phyloP scores from a whole-genome alignment of 2,888 invertebrate genomes.

The Anthrax anthrax region DNA sequence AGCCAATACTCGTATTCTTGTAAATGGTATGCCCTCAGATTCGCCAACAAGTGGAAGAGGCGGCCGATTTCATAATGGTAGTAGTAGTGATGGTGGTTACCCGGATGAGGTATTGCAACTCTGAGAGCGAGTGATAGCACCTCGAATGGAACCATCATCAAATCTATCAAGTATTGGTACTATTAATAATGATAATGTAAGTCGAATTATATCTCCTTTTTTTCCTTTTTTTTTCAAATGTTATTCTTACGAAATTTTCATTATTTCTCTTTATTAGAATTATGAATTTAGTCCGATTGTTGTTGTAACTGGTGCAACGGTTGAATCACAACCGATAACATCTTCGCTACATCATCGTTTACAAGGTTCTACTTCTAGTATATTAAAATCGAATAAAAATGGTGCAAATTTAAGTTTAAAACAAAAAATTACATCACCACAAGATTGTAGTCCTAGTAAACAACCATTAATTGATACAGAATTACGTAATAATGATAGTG shows the following conservation, averaged over 20 bases:
- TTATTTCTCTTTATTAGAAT: constrained; percentile 18
- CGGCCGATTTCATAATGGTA: constrained; percentile 4
- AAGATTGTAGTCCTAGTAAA: constrained; percentile 22
- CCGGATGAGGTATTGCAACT: constrained; percentile 29
- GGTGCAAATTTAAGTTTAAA: constrained; percentile 11
- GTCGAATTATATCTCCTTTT: not conserved
- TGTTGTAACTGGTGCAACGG: constrained; percentile 12
- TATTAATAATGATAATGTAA: constrained; percentile 5
- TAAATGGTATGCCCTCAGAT: constrained; percentile 33
- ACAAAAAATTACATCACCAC: constrained; percentile 9
- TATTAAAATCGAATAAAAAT: constrained; percentile 31
- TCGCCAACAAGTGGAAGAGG: constrained; percentile 11
- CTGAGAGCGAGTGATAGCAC: constrained; percentile 43
- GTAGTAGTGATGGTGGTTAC: constrained; percentile 14
- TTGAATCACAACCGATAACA: constrained; percentile 22
- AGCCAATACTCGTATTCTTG: constrained; percentile 36
- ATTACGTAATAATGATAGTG: constrained; percentile 17
- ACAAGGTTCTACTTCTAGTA: constrained; percentile 33
- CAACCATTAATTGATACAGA: constrained; percentile 22
- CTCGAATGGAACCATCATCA: constrained; percentile 14
- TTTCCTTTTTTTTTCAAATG: too few relatives aligned
- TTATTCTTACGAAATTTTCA: not conserved
- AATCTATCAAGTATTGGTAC: not conserved
- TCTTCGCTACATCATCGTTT: not conserved
- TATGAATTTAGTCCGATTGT: constrained; percentile 32